Evolutionary conservation across 2,113 vertebrate species (phyloP).

Genomic region (Riparia riparia): DNA sequence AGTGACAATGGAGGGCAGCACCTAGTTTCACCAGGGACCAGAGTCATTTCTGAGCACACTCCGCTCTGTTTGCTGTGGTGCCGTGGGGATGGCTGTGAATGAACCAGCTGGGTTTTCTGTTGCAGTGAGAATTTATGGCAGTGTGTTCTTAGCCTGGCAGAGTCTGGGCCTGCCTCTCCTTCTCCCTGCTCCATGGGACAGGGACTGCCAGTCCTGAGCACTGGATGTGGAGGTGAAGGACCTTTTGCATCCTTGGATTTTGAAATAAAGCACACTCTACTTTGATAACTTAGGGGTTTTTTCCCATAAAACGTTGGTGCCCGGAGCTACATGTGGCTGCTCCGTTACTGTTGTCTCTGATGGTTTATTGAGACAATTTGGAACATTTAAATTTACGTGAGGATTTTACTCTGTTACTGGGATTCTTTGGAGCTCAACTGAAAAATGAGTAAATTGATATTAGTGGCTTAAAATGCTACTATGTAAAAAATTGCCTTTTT

Average conservation of each 20-base stretch:
- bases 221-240: not conserved
- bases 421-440: not conserved
- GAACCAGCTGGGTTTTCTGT: not conserved
- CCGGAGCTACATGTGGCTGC: not conserved
- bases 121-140: rapidly evolving
- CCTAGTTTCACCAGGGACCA: not conserved
- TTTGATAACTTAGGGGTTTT: not conserved
- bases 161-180: not conserved
- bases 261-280: not conserved
- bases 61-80: not conserved
- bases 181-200: rapidly evolving
- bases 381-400: not conserved
- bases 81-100: not conserved
- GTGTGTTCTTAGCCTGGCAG: not conserved
- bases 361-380: not conserved
- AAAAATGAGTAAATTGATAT: not conserved
- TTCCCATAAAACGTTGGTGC: not conserved
- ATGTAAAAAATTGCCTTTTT: not conserved
- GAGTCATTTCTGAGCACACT: not conserved
- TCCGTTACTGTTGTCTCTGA: not conserved
- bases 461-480: not conserved
- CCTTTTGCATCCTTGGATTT: not conserved
- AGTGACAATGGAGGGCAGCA: not conserved
- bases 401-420: not conserved
- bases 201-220: rapidly evolving